phyloP scores from a whole-genome alignment of 1,140 invertebrate species.

The Himalopsyche phryganea region DNA sequence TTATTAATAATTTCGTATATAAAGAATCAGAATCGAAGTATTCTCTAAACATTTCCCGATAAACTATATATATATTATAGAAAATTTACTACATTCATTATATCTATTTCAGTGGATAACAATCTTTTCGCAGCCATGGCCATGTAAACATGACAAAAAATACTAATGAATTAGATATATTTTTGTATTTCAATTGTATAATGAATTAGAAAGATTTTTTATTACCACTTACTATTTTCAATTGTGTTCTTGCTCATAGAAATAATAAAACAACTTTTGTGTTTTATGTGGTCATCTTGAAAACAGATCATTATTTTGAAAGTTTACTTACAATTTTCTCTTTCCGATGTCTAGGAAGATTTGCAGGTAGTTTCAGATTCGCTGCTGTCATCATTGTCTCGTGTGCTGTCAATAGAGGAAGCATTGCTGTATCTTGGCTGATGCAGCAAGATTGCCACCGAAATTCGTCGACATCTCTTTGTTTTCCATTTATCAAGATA shows the following conservation, averaged over 20 bases:
- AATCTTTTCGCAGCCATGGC: no score
- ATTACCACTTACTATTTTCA: neutral
- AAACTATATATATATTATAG: no score
- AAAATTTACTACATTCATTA: no score
- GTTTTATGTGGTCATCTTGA: no score
- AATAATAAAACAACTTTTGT: neutral
- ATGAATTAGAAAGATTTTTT: no score
- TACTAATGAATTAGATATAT: no score
- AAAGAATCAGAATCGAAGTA: no score
- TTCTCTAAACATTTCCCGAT: no score
- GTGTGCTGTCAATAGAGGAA: slow-evolving; percentile 86
- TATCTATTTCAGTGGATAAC: no score
- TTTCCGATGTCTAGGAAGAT: slow-evolving; percentile 43
- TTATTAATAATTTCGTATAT: no score
- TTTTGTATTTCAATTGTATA: no score
- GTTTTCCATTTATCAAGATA: slow-evolving; percentile 80
- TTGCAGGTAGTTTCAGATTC: slow-evolving; percentile 79
- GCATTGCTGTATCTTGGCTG: slow-evolving; percentile 95
- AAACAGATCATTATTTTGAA: neutral
- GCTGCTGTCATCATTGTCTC: slow-evolving; percentile 93
- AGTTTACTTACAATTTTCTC: slow-evolving; percentile 7
- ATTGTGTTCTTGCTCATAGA: neutral
- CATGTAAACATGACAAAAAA: no score
- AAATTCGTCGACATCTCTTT: slow-evolving; percentile 83
- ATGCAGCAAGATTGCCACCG: slow-evolving; percentile 94